These are phyloP conservation scores for Paratrypauchen microcephalus DNA, from an alignment of 2,797 vertebrate species.

Conservation along the genomic window DNA sequence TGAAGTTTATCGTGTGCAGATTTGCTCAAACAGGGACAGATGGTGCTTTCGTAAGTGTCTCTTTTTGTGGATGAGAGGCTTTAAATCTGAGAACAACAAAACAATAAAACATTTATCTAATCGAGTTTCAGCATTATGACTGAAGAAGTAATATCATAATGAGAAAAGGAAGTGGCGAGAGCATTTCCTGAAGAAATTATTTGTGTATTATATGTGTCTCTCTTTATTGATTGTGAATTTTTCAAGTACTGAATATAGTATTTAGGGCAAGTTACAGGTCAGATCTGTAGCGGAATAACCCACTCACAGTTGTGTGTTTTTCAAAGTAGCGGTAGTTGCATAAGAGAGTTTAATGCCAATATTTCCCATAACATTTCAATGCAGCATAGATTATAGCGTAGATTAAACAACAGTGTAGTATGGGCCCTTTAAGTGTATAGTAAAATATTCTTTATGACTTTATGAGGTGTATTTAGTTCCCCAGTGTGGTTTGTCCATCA, in stretches of 20 bases:
- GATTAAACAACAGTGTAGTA: too few species aligned
- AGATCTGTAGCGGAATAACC: too few species aligned
- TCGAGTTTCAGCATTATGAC: conserved; percentile 26
- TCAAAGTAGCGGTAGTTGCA: too few species aligned
- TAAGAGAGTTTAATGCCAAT: too few species aligned
- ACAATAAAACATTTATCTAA: conserved; percentile 11
- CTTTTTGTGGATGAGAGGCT: conserved; percentile 48
- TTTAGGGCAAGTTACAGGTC: too few species aligned
- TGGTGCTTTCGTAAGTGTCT: conserved; percentile 46
- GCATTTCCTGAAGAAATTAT: not conserved
- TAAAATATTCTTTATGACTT: not conserved
- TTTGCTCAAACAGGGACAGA: conserved; percentile 50
- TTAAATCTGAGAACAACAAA: conserved; percentile 39
- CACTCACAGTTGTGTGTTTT: too few species aligned
- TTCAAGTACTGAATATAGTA: too few species aligned
- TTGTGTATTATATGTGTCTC: not conserved
- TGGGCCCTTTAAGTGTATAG: too few species aligned
- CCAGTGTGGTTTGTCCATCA: not conserved
- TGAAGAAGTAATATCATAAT: conserved; percentile 12
- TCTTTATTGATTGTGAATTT: not conserved
- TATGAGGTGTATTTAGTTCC: not conserved
- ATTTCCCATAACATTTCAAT: too few species aligned
- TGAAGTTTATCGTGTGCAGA: conserved; percentile 41
- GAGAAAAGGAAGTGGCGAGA: conserved; percentile 1
- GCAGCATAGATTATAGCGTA: too few species aligned